phyloP scores from a whole-genome alignment of 2,113 vertebrate species.

The Morone chrysops region DNA sequence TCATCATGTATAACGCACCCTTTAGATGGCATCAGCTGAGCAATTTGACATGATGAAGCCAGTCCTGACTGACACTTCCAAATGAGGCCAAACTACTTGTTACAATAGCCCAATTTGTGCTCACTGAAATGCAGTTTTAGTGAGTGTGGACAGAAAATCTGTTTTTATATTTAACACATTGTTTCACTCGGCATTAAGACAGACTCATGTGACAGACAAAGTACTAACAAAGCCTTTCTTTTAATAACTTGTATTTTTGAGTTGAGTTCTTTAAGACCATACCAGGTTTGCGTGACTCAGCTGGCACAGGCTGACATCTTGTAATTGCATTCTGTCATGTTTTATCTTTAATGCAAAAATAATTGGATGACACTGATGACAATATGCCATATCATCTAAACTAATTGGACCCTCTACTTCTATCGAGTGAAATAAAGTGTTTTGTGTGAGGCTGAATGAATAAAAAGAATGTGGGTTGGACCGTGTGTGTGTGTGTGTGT shows the following conservation, averaged over 20 bases:
- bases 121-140: neutral
- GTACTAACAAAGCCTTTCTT: neutral
- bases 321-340: slow-evolving; percentile 41
- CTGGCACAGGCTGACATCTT: slow-evolving; percentile 29
- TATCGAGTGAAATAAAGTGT: neutral
- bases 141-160: neutral
- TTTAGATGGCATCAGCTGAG: neutral
- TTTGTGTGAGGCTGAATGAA: slow-evolving; percentile 30
- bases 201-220: neutral
- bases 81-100: neutral
- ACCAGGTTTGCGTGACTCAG: slow-evolving; percentile 8
- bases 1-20: neutral
- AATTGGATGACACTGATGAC: slow-evolving; percentile 38
- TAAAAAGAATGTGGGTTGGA: slow-evolving; percentile 24
- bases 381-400: slow-evolving; percentile 31
- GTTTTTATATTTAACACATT: neutral
- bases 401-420: slow-evolving; percentile 21
- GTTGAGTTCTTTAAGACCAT: neutral
- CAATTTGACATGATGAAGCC: neutral
- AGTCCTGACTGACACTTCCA: neutral
- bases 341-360: slow-evolving; percentile 39
- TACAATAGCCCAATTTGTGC: neutral
- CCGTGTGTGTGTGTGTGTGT: neutral
- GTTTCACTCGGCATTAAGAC: neutral
- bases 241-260: slow-evolving; percentile 12